Base-by-base conservation (phyloP, 64 coral and sea anemone genomes). In the Cladopsammia gracilis region DNA sequence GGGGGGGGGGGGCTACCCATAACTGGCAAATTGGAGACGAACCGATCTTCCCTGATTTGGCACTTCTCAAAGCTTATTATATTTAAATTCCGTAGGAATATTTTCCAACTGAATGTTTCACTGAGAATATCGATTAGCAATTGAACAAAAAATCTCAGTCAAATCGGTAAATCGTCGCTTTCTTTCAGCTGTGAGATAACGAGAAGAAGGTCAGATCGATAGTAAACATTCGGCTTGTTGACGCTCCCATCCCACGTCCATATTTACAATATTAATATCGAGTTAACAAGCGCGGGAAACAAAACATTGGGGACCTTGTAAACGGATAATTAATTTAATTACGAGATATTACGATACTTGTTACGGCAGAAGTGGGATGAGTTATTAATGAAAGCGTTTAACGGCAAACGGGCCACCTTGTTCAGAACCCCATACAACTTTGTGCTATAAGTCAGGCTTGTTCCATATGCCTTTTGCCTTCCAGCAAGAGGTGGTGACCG, bases 311-410 rank as follows among this genome's bases (percentile, higher is more conserved):
- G 76, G 58, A 69, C 88, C 81, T 87, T 48, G 78, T 79, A 87
- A 87, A 88, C 34, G 76, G 87, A 89, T 94, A 94, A 94, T 94
- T 89, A 81, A 94, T 89, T 94, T 89, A 94, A 94, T 94, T 89
- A 94, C 72, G 88, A 83, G 86, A 76, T 79, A 94, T 79, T 94
- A 82, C 92, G 64, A 94, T 84, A 53, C 67, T 75, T 94, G 88
- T 89, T 89, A 89, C 74, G 79, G 79, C 57, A 83, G 74, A 85
- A 83, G 87, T 89, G 77, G 87, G 87, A 94, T 94, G 92, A 82
- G 67, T 74, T 89, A 87, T 94, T 94, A 94, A 94, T 94, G 34
- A 72, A 89, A 76, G 87, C 92, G 64, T 94, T 94, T 94, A 94
- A 83, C 87, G 64, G 70, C 80, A 64, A 89, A 22, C 58, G 86